Evolutionary conservation across 2,888 invertebrate genomes (phyloP).

Genomic region (Cataglyphis albicans): DNA sequence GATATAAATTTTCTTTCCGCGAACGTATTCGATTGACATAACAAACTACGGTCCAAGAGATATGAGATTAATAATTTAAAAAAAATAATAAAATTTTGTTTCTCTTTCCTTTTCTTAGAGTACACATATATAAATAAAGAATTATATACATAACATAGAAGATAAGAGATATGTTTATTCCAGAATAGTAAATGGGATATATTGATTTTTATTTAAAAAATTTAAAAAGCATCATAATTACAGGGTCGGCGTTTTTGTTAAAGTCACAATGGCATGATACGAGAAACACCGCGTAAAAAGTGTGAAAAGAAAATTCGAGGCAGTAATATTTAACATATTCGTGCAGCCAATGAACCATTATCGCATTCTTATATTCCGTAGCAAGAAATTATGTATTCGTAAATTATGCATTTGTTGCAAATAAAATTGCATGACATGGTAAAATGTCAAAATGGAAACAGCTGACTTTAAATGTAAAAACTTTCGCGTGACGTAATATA

Average conservation of each 20-base stretch:
- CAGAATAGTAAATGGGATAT: background rate
- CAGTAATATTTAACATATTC: slow-evolving; percentile 41
- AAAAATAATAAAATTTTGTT: background rate
- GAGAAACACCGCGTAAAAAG: slow-evolving; percentile 2
- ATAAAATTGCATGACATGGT: slow-evolving; percentile 33
- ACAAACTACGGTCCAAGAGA: background rate
- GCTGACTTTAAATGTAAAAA: slow-evolving; percentile 25
- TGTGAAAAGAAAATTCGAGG: slow-evolving; percentile 32
- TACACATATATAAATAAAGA: background rate
- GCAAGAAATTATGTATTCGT: slow-evolving; percentile 37
- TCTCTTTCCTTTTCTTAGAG: background rate
- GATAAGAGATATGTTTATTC: background rate
- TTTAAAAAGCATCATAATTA: background rate
- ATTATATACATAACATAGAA: background rate
- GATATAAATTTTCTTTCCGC: background rate
- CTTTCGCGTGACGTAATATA: slow-evolving; percentile 14
- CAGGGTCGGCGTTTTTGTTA: slow-evolving; percentile 1
- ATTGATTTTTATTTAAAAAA: background rate
- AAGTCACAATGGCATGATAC: slow-evolving; percentile 17
- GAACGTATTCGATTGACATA: background rate
- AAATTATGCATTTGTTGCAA: slow-evolving; percentile 47
- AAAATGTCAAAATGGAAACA: slow-evolving; percentile 27
- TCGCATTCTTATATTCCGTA: slow-evolving; percentile 17
- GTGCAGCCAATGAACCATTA: slow-evolving; percentile 36
- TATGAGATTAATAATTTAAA: background rate